phyloP scores from a whole-genome alignment of 2,797 vertebrate species.

The Caiman crocodilus region DNA sequence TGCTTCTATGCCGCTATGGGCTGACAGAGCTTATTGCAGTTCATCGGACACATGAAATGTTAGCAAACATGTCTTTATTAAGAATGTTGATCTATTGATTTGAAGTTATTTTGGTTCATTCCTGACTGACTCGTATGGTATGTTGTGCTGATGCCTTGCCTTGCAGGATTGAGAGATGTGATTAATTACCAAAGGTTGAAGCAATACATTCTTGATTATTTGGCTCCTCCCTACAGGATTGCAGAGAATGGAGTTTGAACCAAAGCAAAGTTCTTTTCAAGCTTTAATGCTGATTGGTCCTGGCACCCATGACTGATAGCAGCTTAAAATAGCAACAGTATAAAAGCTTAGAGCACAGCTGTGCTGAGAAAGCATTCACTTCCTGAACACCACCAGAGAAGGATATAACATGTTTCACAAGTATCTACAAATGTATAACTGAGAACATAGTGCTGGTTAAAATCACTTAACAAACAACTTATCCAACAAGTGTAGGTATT shows the following conservation, averaged over 20 bases:
- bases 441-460: slow-evolving; percentile 20
- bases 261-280: slow-evolving; percentile 57
- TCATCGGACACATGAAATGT: neutral
- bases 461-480: slow-evolving; percentile 53
- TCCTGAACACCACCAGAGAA: neutral
- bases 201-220: neutral
- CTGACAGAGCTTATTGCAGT: neutral
- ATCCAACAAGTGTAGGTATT: neutral
- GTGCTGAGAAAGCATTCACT: slow-evolving; percentile 11
- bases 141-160: neutral
- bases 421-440: neutral
- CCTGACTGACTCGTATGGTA: neutral
- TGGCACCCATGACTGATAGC: neutral
- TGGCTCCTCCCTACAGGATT: slow-evolving; percentile 57
- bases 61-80: neutral
- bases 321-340: slow-evolving; percentile 79
- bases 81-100: neutral
- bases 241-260: slow-evolving; percentile 62
- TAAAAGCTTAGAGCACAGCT: slow-evolving; percentile 64
- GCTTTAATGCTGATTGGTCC: slow-evolving; percentile 58
- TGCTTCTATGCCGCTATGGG: neutral
- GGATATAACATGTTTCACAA: neutral
- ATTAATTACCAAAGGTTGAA: neutral
- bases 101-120: neutral
- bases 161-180: neutral